A percentile compares a stretch with the other conserved stretches of the same genome.
Conservation (phyloP, 2,797 vertebrate genomes). For the Pseudochaenichthys georgianus region DNA sequence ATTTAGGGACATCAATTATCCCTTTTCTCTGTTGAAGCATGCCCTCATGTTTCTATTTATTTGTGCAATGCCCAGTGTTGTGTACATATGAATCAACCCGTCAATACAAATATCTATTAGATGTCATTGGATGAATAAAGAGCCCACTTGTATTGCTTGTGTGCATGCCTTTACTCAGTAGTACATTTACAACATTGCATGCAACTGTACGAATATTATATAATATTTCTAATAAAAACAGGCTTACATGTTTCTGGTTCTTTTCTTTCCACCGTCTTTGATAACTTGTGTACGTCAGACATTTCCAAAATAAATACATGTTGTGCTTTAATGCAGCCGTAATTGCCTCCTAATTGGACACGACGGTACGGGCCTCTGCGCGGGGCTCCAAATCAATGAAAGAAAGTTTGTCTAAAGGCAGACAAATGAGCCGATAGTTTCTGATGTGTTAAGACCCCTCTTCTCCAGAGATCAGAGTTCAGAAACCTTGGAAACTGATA, state of each 20-base stretch:
- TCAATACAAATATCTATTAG: neutral
- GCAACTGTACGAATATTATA: neutral
- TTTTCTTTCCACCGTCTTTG: neutral
- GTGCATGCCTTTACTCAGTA: neutral
- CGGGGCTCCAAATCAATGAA: neutral
- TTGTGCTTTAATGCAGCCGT: neutral
- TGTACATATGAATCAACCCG: neutral
- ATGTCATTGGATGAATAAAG: neutral
- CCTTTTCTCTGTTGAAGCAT: neutral
- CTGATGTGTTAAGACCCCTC: neutral
- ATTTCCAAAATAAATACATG: neutral
- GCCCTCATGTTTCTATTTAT: neutral
- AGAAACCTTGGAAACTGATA: neutral
- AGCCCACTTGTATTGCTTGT: neutral
- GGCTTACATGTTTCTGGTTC: constrained; percentile 5
- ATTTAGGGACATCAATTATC: neutral
- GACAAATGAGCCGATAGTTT: no score
- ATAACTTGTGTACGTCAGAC: no score
- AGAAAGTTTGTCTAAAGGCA: constrained; percentile 5
- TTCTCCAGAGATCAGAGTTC: constrained; percentile 10
- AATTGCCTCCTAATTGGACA: constrained; percentile 18
- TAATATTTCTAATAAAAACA: constrained; percentile 28
- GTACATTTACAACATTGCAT: neutral
- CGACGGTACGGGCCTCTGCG: neutral
- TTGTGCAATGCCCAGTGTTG: neutral